A percentile compares a stretch with the other conserved stretches of the same genome.
Conservation (phyloP, 2,888 invertebrate species). For the Synergus japonicus region DNA sequence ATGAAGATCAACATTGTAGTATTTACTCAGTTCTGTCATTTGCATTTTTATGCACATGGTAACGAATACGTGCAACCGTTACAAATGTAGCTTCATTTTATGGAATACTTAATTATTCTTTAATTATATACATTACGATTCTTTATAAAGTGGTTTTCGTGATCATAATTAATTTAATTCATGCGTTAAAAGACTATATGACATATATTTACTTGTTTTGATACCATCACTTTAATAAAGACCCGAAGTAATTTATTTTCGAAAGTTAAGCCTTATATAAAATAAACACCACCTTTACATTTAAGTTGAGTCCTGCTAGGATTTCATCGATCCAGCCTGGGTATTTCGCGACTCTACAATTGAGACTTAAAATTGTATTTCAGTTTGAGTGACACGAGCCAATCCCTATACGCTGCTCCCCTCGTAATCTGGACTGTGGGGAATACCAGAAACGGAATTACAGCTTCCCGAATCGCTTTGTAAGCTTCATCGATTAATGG, state of each 20-base stretch:
- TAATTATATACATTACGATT: too few relatives aligned
- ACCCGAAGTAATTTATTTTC: background rate
- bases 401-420: conserved; percentile 33
- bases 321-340: conserved; percentile 25
- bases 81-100: background rate
- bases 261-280: conserved; percentile 1
- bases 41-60: background rate
- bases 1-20: conserved; percentile 19
- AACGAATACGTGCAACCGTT: background rate
- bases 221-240: background rate
- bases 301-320: conserved; percentile 25
- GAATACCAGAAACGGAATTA: conserved; percentile 35
- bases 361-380: conserved; percentile 41
- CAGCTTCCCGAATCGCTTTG: conserved; percentile 5
- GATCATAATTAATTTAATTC: too few relatives aligned
- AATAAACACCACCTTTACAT: conserved; percentile 30
- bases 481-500: conserved; percentile 31
- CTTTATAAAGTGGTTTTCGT: too few relatives aligned
- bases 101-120: background rate
- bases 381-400: conserved; percentile 36
- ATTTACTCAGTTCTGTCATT: conserved; percentile 8
- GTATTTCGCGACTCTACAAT: conserved; percentile 38
- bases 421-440: conserved; percentile 26
- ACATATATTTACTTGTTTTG: too few relatives aligned
- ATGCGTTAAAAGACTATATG: too few relatives aligned